Conservation (phyloP, 2,888 invertebrate genomes). For the Eupelmus urozonus region DNA sequence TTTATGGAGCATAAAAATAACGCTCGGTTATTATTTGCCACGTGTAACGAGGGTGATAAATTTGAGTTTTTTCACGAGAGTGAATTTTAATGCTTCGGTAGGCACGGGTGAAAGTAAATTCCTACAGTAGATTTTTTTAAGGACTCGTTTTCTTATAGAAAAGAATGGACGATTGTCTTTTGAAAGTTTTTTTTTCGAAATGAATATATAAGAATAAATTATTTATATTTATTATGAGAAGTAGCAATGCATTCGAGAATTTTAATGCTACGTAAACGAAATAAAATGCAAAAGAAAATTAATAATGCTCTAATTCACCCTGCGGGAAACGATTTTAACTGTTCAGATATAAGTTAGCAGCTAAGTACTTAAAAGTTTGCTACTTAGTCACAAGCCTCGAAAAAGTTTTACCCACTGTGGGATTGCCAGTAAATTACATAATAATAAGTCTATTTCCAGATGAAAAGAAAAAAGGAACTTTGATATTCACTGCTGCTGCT, state of each 20-base stretch:
- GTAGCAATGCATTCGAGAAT: neutral
- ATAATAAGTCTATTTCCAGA: slow-evolving; percentile 17
- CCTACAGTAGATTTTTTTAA: neutral
- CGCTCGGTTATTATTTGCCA: slow-evolving; percentile 10
- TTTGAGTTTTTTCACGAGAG: neutral
- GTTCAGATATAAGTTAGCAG: neutral
- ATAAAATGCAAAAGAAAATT: neutral
- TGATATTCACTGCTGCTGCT: neutral
- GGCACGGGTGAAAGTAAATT: slow-evolving; percentile 23
- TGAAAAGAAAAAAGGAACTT: slow-evolving; percentile 1
- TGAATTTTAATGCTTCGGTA: slow-evolving; percentile 9
- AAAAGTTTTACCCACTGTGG: slow-evolving; percentile 25
- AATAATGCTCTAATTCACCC: neutral
- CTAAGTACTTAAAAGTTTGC: slow-evolving; percentile 35
- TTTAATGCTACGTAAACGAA: neutral
- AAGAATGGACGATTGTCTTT: no score
- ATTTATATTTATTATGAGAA: no score
- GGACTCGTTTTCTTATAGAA: no score
- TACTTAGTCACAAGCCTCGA: slow-evolving; percentile 8
- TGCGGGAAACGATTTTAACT: neutral
- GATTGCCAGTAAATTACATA: slow-evolving; percentile 29
- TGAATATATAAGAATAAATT: no score
- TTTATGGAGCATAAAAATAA: neutral
- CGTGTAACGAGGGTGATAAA: neutral
- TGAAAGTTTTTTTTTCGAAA: no score